Conservation (phyloP, 2,797 vertebrate species). For the Hozukius guyotensis region DNA sequence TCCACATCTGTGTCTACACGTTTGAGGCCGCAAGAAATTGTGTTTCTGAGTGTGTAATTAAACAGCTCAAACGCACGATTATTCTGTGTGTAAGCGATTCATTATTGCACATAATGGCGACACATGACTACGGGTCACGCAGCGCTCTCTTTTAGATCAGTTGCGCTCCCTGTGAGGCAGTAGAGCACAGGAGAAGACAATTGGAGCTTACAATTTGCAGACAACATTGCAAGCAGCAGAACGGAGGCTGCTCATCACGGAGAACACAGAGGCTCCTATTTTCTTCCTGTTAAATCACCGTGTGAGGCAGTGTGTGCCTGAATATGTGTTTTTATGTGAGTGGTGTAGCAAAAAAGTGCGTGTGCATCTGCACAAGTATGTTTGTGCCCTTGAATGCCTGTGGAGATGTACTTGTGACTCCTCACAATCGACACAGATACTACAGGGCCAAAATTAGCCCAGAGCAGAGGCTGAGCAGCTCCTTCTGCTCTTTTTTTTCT, state of each 20-base stretch:
- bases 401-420: conserved; percentile 64
- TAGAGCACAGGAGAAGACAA: conserved; percentile 54
- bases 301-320: conserved; percentile 10
- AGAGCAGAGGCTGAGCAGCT: conserved; percentile 67
- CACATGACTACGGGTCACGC: conserved; percentile 55
- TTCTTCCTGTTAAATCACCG: conserved; percentile 18
- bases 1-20: conserved; percentile 46
- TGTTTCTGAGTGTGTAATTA: conserved; percentile 48
- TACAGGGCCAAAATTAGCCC: conserved; percentile 72
- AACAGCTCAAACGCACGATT: conserved; percentile 51
- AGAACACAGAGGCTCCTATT: conserved; percentile 53
- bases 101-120: conserved; percentile 27
- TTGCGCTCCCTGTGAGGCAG: conserved; percentile 40
- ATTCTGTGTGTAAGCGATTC: conserved; percentile 37
- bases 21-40: conserved; percentile 35
- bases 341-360: conserved; percentile 14
- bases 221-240: conserved; percentile 35
- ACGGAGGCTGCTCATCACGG: conserved; percentile 23
- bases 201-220: conserved; percentile 54
- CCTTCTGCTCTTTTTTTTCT: conserved; percentile 15
- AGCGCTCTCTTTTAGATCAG: conserved; percentile 42
- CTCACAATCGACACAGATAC: conserved; percentile 74
- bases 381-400: conserved; percentile 61
- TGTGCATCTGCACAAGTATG: conserved; percentile 50
- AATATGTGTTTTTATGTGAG: conserved; percentile 24